Conservation (phyloP, 2,888 invertebrate species). For the Nasonia oneida region DNA sequence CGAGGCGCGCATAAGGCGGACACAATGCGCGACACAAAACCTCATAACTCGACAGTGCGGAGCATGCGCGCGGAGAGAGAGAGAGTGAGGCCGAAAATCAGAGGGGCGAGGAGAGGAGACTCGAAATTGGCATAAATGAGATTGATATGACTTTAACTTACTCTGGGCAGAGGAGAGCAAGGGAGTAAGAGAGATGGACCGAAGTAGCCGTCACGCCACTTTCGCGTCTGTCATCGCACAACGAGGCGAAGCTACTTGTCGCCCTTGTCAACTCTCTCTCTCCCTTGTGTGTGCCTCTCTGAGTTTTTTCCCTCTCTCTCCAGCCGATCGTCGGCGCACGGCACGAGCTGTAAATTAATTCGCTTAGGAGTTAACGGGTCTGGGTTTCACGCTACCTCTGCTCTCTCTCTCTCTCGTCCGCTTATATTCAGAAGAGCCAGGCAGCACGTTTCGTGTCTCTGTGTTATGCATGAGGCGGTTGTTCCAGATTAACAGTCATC, state of each 20-base stretch:
- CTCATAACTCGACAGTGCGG: slow-evolving; percentile 31
- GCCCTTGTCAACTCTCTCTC: slow-evolving; percentile 49
- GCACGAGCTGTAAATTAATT: slow-evolving; percentile 64
- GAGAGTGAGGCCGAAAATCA: not conserved
- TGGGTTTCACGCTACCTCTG: slow-evolving; percentile 27
- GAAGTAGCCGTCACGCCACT: slow-evolving; percentile 74
- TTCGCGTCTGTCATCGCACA: slow-evolving; percentile 62
- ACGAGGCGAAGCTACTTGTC: slow-evolving; percentile 48
- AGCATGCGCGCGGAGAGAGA: not conserved
- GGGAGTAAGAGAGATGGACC: slow-evolving; percentile 62
- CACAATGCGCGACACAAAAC: not conserved
- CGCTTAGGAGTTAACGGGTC: slow-evolving; percentile 59
- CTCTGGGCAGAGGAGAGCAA: slow-evolving; percentile 59
- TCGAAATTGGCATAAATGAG: slow-evolving; percentile 78
- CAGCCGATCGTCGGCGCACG: slow-evolving; percentile 13
- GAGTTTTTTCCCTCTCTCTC: not conserved
- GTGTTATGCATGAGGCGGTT: slow-evolving; percentile 33
- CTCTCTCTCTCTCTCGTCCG: not conserved
- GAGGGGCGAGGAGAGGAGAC: slow-evolving; percentile 40
- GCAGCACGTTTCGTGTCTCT: slow-evolving; percentile 11
- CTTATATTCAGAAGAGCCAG: not conserved
- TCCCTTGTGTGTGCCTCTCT: not conserved
- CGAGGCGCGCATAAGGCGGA: not conserved
- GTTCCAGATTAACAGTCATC: slow-evolving; percentile 53
- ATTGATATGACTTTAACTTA: slow-evolving; percentile 79